phyloP scores from a whole-genome alignment of 2,888 invertebrate species.

The Saturnia japonica region DNA sequence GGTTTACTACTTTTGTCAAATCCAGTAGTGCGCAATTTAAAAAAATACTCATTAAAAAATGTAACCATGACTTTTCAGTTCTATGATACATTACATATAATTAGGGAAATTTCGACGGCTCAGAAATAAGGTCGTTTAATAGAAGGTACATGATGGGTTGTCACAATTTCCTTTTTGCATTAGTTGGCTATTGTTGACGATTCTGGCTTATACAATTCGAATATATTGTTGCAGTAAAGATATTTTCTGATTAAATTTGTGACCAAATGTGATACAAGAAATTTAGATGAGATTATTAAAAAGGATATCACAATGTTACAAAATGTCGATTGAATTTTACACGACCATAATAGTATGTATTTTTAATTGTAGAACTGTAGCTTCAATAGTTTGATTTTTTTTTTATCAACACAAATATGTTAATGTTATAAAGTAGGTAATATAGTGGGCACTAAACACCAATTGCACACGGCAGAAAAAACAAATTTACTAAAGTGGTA shows the following conservation, averaged over 20 bases:
- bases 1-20: conserved; percentile 58
- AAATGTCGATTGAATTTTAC: neutral
- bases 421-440: no score
- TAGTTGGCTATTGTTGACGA: neutral
- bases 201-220: neutral
- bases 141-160: neutral
- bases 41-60: conserved; percentile 22
- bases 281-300: neutral
- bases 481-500: neutral
- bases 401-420: neutral
- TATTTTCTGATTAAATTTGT: neutral
- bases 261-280: neutral
- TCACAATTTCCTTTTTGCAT: neutral
- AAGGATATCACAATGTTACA: neutral
- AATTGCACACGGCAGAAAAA: no score
- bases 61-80: conserved; percentile 4
- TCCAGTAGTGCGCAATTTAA: conserved; percentile 61
- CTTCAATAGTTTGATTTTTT: neutral
- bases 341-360: neutral
- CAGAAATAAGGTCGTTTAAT: neutral
- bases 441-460: no score
- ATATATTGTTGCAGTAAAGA: neutral
- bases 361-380: no score
- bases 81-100: neutral
- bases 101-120: neutral